phyloP scores from a whole-genome alignment of 2,888 invertebrate genomes.

The Cantharis flavilabris region DNA sequence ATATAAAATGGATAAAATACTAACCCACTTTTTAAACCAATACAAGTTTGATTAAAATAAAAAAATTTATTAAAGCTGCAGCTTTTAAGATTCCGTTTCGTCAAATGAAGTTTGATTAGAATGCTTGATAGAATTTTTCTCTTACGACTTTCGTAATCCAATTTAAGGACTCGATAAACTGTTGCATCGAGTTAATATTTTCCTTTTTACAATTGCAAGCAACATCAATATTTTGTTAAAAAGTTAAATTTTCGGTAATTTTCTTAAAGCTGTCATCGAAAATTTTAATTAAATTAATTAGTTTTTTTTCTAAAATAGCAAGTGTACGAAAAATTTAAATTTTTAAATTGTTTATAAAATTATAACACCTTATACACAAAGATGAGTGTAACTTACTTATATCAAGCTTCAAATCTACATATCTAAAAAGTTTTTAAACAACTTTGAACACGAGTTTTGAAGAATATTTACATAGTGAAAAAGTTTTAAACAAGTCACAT shows the following conservation, averaged over 20 bases:
- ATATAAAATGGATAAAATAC: background rate
- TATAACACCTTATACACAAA: background rate
- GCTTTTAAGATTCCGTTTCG: background rate
- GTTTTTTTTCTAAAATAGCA: background rate
- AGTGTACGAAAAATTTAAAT: background rate
- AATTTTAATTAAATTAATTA: background rate
- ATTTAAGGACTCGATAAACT: constrained; percentile 13
- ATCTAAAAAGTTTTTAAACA: background rate
- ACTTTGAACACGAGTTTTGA: background rate
- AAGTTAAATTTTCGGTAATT: background rate
- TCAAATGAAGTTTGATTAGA: background rate
- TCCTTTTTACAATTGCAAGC: background rate
- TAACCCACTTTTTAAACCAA: background rate
- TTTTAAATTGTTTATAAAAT: background rate
- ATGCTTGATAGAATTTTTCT: constrained; percentile 7
- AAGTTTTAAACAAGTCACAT: background rate
- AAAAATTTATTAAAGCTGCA: background rate
- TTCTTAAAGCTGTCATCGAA: background rate
- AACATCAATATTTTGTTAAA: background rate
- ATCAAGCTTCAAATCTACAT: background rate
- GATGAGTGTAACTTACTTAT: background rate
- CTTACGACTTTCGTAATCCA: constrained; percentile 2
- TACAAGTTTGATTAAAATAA: background rate
- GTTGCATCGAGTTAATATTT: constrained; percentile 3
- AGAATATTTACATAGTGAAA: background rate